These are phyloP conservation scores for Aleadryas rufinucha DNA, from an alignment of 2,113 vertebrate genomes.

Conservation along the genomic window DNA sequence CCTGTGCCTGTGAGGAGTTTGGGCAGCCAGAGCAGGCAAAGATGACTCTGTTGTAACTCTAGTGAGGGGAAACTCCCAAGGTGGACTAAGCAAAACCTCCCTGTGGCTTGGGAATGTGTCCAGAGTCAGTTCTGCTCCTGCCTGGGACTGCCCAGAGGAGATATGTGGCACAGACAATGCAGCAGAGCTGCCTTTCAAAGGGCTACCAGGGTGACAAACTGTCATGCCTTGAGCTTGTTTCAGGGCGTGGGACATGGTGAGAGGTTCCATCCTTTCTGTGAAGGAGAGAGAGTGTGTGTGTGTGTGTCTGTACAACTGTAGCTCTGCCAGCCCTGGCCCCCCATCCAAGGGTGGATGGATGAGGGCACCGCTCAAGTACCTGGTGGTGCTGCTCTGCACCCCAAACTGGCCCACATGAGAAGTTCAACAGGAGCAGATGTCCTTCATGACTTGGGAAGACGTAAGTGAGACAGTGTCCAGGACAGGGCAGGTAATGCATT, in stretches of 20 bases:
- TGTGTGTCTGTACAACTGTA: not conserved
- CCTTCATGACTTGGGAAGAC: not conserved
- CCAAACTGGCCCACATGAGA: not conserved
- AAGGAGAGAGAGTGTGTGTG: not conserved
- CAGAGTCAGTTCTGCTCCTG: not conserved
- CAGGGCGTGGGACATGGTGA: not conserved
- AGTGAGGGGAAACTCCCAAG: not conserved
- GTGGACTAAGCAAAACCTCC: not conserved
- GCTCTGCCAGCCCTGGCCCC: not conserved
- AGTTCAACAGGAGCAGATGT: not conserved
- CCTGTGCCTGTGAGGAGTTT: not conserved
- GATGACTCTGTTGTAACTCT: not conserved
- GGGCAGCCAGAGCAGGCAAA: not conserved
- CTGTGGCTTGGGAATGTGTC: accelerated
- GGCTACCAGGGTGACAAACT: not conserved
- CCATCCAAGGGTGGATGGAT: no score
- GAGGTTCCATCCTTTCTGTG: not conserved
- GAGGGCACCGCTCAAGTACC: not conserved
- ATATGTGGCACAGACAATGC: not conserved
- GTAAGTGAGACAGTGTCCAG: not conserved
- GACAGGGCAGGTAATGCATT: not conserved
- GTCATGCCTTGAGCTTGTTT: not conserved
- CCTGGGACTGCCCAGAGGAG: not conserved
- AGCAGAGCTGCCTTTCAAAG: not conserved
- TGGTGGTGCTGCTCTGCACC: not conserved